phyloP scores from a whole-genome alignment of 2,888 invertebrate genomes.

The Eulithis testata region DNA sequence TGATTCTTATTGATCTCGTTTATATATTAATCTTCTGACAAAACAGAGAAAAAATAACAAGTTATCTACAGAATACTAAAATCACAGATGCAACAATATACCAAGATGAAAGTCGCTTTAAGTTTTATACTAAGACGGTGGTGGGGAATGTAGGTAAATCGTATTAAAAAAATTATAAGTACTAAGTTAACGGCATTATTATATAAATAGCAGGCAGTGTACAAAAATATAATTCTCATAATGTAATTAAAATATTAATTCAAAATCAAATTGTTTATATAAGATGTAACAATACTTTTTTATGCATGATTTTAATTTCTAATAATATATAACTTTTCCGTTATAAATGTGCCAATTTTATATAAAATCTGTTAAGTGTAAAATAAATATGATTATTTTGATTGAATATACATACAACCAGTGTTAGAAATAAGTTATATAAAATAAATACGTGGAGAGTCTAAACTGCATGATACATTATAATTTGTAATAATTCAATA shows the following conservation, averaged over 20 bases:
- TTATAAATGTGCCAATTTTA: constrained; percentile 8
- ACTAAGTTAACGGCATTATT: constrained; percentile 17
- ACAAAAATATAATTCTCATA: not conserved
- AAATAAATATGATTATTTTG: constrained; percentile 28
- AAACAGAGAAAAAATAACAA: constrained; percentile 35
- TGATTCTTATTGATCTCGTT: constrained; percentile 9
- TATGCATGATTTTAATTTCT: constrained; percentile 21
- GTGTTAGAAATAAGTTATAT: constrained; percentile 21
- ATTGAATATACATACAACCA: constrained; percentile 20
- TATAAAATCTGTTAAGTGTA: constrained; percentile 14
- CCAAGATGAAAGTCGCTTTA: constrained; percentile 21
- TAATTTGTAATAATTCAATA: constrained; percentile 8
- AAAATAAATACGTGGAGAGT: constrained; percentile 32
- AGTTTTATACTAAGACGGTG: constrained; percentile 29
- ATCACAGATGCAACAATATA: constrained; percentile 39
- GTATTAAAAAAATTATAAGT: constrained; percentile 7
- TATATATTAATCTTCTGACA: constrained; percentile 34
- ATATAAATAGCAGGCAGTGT: not conserved
- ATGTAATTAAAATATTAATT: too few species aligned
- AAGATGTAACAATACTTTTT: too few species aligned
- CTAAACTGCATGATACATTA: constrained; percentile 26
- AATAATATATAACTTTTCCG: not conserved
- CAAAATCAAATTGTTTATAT: too few species aligned
- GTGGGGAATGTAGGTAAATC: constrained; percentile 15
- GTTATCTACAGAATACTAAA: constrained; percentile 44